Base-by-base conservation (phyloP, 2,888 invertebrate species). In the Cerastis rubricosa region DNA sequence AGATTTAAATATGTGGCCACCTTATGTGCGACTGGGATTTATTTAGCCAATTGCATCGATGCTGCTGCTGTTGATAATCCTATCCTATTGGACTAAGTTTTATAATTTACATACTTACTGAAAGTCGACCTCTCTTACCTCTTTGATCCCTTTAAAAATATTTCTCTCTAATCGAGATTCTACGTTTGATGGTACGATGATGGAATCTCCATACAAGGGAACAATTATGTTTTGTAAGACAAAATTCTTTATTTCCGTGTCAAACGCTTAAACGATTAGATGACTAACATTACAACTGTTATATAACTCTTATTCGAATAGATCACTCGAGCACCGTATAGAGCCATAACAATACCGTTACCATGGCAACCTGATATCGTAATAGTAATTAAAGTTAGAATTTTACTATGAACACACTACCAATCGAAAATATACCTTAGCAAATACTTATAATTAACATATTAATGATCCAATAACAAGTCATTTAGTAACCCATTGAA, bases 401-500 rank as follows among this genome's bases (percentile, higher is more conserved):
- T 74, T 59, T 67, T 47, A 54, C 43, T 59, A 71, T 35, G 22
- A 66, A 57, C 40, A 61, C 59, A 66, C 29, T 57, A 47, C 45
- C 63, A 76, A 71, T 64, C 45, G 70, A 69, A 76, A 70, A 49
- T 59, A 40, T 57, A 83, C 14, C 59, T 51, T 43, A 73, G 8
- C 43, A 86, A 84, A 74, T 72, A 45, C 59, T 29, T 59, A 59
- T 59, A 59, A 59, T 59, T 57, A 57, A 17, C 17, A 29, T 35
- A 59, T 17, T 82, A 82, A 71, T 66, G 70, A 25, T 35, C 22
- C 83, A 83, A 85, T 82, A 72, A 71, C 76, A 74, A 78, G 66
- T 78, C 72, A 71, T 89, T 85, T 76, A 87, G 66, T 77, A 71
- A 40, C 71, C 69, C 76, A 89, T 89, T 83, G 84, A 84, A 83